Evolutionary conservation across 64 coral and sea anemone species (phyloP).

Genomic region (Anthopleura sola): DNA sequence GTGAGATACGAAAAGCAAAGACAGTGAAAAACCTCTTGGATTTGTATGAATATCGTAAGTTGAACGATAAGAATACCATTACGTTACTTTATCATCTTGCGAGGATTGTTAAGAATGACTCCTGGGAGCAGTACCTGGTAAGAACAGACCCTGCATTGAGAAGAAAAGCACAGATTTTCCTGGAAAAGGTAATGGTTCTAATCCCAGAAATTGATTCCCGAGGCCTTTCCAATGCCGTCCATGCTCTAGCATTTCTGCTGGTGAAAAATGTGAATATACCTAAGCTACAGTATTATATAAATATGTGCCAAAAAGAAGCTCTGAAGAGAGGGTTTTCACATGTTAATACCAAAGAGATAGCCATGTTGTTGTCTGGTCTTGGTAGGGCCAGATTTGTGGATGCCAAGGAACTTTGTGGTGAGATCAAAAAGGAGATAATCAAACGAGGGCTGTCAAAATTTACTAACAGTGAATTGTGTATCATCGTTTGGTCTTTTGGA

Average conservation of each 20-base stretch:
- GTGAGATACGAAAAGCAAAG: not conserved
- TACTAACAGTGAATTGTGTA: constrained; percentile 7
- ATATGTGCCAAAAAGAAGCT: not conserved
- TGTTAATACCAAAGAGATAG: not conserved
- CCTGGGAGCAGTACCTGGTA: not conserved
- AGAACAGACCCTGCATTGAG: not conserved
- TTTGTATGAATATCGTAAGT: not conserved
- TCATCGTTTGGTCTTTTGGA: constrained; percentile 29
- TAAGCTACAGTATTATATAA: not conserved
- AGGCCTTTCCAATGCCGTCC: constrained; percentile 3
- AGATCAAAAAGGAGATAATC: not conserved
- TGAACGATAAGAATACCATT: constrained; percentile 1
- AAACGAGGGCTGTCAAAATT: constrained; percentile 3
- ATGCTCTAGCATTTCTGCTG: constrained; percentile 17
- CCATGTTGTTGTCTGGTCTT: constrained; percentile 23
- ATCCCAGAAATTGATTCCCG: constrained; percentile 6
- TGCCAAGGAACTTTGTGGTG: not conserved
- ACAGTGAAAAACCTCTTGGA: not conserved
- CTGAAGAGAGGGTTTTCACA: not conserved
- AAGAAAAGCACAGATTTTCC: not conserved
- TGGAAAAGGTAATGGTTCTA: not conserved
- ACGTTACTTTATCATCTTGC: constrained; percentile 19
- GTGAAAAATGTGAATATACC: constrained; percentile 17
- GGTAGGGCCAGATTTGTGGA: constrained; percentile 16
- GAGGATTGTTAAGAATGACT: constrained; percentile 2